Base-by-base conservation (phyloP, 2,797 vertebrate genomes). In the Linurgus olivaceus region DNA sequence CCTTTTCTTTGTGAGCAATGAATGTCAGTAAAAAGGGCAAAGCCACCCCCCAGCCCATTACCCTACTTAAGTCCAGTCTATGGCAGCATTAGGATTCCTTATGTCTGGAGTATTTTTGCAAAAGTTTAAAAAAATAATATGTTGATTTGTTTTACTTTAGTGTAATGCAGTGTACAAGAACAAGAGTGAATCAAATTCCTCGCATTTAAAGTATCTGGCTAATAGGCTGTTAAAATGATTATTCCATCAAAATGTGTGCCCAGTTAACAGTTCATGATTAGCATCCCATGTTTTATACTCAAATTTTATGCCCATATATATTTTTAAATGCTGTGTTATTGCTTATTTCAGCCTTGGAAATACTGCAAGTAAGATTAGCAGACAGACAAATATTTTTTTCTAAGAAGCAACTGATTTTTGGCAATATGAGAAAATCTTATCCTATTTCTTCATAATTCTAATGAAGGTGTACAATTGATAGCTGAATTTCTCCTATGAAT, bases 361-460 rank as follows among this genome's bases (percentile, higher is more conserved):
- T 78, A 85, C 55, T 80, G 23, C 33, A 61, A 45, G 35, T 72
- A 16, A 66, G 66, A 71, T 85, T 74, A 71, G 17, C 44, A 88
- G 92, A 58, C 81, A 93, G 74, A 92, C 47, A 77, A 79, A 84
- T 83, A 54, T 18, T 78, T 67, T 96, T 94, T 42, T 93, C 77
- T 52, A 29, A 48, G 85, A 62, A 94, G 71, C 10, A 79, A 62
- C 35, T 75, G 33, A 66, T 78, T 74, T 52, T 71, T 88, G 25
- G 13, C 58, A 86, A 90, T 76, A 79, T 37, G 75, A 78, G 87
- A 87, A 93, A 57, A n/a, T 35, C 26, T 83, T 89, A 63, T 42
- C 6, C 26, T 91, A 29, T 74, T 84, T 40, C 38, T 71, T 93
- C 93, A n/a, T 90, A 93, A 93, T 95, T 87, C 58, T 88, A 92